phyloP scores from a whole-genome alignment of 2,888 invertebrate species.

The Cryptophagus acutangulus region DNA sequence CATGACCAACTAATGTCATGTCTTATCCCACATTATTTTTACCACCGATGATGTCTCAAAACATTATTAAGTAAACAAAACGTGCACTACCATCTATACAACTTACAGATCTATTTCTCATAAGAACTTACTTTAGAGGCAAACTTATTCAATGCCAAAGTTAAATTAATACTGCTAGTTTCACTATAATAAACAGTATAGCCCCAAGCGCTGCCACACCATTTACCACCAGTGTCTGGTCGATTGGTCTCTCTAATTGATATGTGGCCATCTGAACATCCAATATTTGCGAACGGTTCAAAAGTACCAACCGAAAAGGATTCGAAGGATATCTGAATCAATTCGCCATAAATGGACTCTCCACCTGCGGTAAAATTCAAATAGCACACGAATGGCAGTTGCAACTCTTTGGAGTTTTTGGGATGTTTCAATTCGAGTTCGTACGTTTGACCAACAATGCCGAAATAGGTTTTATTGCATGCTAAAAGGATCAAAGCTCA shows the following conservation, averaged over 20 bases:
- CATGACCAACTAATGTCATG: too few relatives aligned
- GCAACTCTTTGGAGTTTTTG: slow-evolving; percentile 65
- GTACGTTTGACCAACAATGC: slow-evolving; percentile 75
- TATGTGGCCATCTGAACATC: slow-evolving; percentile 79
- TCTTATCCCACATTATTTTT: too few relatives aligned
- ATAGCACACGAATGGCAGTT: slow-evolving; percentile 74
- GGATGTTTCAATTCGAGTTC: slow-evolving; percentile 73
- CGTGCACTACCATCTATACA: too few relatives aligned
- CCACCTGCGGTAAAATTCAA: slow-evolving; percentile 80
- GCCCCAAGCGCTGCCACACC: slow-evolving; percentile 81
- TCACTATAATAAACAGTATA: slow-evolving; percentile 83
- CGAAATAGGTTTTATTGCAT: slow-evolving; percentile 79
- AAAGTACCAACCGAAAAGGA: slow-evolving; percentile 79
- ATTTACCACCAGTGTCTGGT: slow-evolving; percentile 69
- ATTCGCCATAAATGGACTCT: slow-evolving; percentile 65
- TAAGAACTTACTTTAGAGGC: slow-evolving; percentile 58
- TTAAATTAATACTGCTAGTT: slow-evolving; percentile 72
- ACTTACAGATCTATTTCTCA: too few relatives aligned
- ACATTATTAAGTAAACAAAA: too few relatives aligned
- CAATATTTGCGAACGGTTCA: slow-evolving; percentile 69
- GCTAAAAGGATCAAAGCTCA: slow-evolving; percentile 53
- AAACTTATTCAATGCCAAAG: slow-evolving; percentile 63
- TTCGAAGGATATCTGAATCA: slow-evolving; percentile 80
- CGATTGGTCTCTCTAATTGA: slow-evolving; percentile 69
- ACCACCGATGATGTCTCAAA: too few relatives aligned